Evolutionary conservation across 1,140 invertebrate species (phyloP), one percentile per base, ranked within the genome.

Genomic region (Trachymyrmex septentrionalis): DNA sequence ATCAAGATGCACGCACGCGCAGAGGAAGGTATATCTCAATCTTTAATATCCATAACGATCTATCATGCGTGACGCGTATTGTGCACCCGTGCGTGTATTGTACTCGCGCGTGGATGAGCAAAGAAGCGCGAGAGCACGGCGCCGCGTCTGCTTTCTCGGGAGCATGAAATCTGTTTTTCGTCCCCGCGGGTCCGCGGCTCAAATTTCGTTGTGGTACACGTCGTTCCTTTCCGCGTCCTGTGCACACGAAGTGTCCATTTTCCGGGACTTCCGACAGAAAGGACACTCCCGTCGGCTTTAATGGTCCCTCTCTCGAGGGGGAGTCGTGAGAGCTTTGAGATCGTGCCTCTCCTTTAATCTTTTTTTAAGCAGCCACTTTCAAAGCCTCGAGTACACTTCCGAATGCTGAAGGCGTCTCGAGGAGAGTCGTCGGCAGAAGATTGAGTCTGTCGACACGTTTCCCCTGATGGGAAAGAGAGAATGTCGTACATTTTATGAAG

Each of bases 161-260:
- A 71, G 14, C 63, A 63, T 72, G 76, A 92, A 92, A 92, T 92
- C 92, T 92, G 91, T 91, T 92, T 92, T 88, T 91, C 89, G 89
- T 93, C 90, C 66, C 73, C 53, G 30, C 72, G 67, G 57, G 21
- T 24, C 57, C 53, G 1, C 53, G 86, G 78, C 73, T 93, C 92
- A 55, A 87, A 86, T 93, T 92, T 92, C 91, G 80, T 77, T 69
- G 24, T 73, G 24, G 12, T 48, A 78, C 61, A 66, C 86, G 69
- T 89, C 76, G 80, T 84, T 59, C 77, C 78, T 63, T 72, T 80
- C 75, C 80, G 80, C 59, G 75, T 82, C 53, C 81, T 69, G 81
- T 81, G 85, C 85, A 91, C 82, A 90, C 78, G 61, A 14, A 82
- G 86, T 80, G 80, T 92, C 88, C 86, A 75, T 85, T 92, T 87